phyloP scores from a whole-genome alignment of 1,140 invertebrate genomes.

The Cecropterus lyciades region DNA sequence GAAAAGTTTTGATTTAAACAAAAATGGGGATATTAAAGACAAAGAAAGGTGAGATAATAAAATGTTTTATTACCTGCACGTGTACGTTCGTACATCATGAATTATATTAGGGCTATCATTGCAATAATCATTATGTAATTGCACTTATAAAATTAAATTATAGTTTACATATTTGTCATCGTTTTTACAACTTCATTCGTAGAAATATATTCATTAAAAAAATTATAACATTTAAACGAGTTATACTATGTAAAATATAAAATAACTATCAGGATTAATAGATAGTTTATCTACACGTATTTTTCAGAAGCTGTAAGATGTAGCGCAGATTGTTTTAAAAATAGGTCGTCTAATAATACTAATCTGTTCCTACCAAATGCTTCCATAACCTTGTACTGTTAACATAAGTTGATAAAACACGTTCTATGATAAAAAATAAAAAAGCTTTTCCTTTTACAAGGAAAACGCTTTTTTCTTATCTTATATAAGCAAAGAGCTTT shows the following conservation, averaged over 20 bases:
- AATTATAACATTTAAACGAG: too few species aligned
- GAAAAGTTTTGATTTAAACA: conserved; percentile 44
- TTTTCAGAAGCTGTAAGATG: background rate
- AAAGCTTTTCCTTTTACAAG: too few species aligned
- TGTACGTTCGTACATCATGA: background rate
- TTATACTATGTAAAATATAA: too few species aligned
- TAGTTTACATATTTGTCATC: background rate
- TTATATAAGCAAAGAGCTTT: too few species aligned
- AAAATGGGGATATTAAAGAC: conserved; percentile 38
- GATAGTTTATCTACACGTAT: background rate
- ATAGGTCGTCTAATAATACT: background rate
- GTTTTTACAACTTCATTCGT: too few species aligned
- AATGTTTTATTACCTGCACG: background rate
- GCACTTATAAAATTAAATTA: background rate
- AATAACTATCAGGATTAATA: background rate
- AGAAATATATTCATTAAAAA: too few species aligned
- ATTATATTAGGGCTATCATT: background rate
- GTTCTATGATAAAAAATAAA: background rate
- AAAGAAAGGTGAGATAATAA: conserved; percentile 43
- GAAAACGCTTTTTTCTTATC: too few species aligned
- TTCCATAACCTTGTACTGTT: background rate
- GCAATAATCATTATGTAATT: background rate
- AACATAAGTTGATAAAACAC: background rate
- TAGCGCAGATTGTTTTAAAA: background rate
- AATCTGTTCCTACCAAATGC: background rate